phyloP scores from a whole-genome alignment of 2,797 vertebrate genomes.

The Tolypeutes matacus region DNA sequence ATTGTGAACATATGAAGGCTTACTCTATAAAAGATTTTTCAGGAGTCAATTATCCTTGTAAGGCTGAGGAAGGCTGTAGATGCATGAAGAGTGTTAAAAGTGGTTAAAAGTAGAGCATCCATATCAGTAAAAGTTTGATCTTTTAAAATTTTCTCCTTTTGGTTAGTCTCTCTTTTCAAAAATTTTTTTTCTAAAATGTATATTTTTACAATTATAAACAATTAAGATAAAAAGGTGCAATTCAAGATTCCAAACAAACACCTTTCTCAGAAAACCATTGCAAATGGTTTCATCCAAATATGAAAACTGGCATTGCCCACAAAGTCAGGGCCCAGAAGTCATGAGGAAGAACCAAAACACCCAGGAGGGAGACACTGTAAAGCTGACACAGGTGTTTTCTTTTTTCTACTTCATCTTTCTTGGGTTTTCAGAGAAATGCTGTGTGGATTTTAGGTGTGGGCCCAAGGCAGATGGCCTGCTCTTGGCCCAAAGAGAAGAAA shows the following conservation, averaged over 20 bases:
- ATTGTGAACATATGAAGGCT: constrained; percentile 8
- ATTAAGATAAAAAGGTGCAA: background rate
- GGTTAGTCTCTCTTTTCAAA: background rate
- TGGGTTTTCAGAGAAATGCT: background rate
- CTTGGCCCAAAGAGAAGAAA: background rate
- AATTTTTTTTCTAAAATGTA: background rate
- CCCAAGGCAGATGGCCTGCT: background rate
- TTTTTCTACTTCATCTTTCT: background rate
- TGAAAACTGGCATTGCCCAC: background rate
- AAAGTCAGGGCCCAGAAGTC: background rate
- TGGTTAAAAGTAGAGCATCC: background rate
- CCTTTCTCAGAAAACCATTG: background rate
- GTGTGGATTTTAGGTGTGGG: background rate
- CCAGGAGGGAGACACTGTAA: background rate
- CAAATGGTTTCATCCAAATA: background rate
- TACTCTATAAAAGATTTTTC: background rate
- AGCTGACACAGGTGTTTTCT: background rate
- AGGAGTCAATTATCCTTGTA: constrained; percentile 1
- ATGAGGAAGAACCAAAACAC: background rate
- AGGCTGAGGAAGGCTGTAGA: background rate
- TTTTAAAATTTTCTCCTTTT: constrained; percentile 30
- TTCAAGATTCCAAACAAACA: constrained; percentile 53
- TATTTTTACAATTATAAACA: constrained; percentile 18
- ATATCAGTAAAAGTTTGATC: constrained; percentile 24
- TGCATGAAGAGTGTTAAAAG: background rate